These are phyloP conservation scores for Acrobeloides nanus DNA, from an alignment of 2,888 invertebrate species.

Conservation along the genomic window DNA sequence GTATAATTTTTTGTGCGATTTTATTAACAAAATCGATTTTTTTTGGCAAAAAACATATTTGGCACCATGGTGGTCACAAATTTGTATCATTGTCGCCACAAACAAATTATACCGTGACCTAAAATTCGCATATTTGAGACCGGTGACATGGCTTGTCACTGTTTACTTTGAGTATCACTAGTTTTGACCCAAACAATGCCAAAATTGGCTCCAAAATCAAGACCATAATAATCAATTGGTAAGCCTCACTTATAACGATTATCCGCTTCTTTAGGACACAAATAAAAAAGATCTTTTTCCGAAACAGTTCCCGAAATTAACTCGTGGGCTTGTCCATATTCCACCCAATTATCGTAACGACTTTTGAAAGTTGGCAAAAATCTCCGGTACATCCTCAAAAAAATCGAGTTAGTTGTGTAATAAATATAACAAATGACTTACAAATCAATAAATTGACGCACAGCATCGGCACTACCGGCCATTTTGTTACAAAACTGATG, in stretches of 20 bases:
- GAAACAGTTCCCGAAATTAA: slow-evolving; percentile 27
- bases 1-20: no score
- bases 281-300: slow-evolving; percentile 46
- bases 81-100: no score
- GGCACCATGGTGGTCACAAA: no score
- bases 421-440: slow-evolving; percentile 15
- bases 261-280: slow-evolving; percentile 48
- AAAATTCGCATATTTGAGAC: no score
- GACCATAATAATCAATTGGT: neutral
- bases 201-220: no score
- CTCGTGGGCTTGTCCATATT: slow-evolving; percentile 37
- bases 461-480: slow-evolving; percentile 49
- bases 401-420: slow-evolving; percentile 8
- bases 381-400: slow-evolving; percentile 35
- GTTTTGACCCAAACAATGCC: no score
- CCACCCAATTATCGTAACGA: slow-evolving; percentile 45
- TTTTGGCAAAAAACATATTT: no score
- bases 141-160: no score
- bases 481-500: slow-evolving; percentile 50
- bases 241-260: slow-evolving; percentile 39
- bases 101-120: no score
- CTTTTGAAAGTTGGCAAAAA: slow-evolving; percentile 48
- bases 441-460: slow-evolving; percentile 46
- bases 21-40: no score
- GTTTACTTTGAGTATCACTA: no score